These are phyloP conservation scores for Lasioglossum pauxillum DNA, from an alignment of 2,888 invertebrate species.

Conservation along the genomic window DNA sequence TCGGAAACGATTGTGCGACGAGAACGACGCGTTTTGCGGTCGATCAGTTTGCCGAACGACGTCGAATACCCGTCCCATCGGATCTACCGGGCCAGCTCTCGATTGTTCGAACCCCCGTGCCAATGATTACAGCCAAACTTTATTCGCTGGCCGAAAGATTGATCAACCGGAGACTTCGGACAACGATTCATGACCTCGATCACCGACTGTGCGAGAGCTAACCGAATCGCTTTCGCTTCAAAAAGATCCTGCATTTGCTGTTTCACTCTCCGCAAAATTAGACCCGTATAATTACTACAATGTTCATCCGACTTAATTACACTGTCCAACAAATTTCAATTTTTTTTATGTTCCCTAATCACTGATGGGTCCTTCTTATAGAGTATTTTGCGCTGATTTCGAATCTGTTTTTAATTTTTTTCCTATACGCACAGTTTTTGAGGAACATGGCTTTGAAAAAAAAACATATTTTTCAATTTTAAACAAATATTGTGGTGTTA, in stretches of 20 bases:
- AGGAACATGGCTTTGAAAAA: too few relatives aligned
- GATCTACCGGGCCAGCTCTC: constrained; percentile 36
- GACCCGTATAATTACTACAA: not conserved
- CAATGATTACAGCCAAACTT: constrained; percentile 42
- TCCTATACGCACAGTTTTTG: too few relatives aligned
- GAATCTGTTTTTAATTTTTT: too few relatives aligned
- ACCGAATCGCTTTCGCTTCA: not conserved
- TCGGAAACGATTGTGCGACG: constrained; percentile 33
- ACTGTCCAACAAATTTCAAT: too few relatives aligned
- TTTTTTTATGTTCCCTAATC: too few relatives aligned
- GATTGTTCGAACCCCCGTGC: constrained; percentile 25
- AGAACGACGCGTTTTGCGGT: constrained; percentile 48
- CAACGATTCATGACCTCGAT: not conserved
- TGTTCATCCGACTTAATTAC: not conserved
- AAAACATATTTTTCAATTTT: too few relatives aligned
- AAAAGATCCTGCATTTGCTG: not conserved
- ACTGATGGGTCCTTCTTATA: too few relatives aligned
- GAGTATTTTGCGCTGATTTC: too few relatives aligned
- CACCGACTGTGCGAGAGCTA: not conserved
- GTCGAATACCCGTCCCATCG: constrained; percentile 19
- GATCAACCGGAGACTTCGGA: constrained; percentile 25
- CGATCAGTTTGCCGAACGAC: constrained; percentile 39
- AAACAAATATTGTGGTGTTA: too few relatives aligned
- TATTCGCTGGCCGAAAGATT: constrained; percentile 39
- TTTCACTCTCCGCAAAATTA: not conserved